Evolutionary conservation across 1,140 invertebrate genomes (phyloP), one percentile per base, ranked within the genome.

Genomic region (Tetraneura akinire): DNA sequence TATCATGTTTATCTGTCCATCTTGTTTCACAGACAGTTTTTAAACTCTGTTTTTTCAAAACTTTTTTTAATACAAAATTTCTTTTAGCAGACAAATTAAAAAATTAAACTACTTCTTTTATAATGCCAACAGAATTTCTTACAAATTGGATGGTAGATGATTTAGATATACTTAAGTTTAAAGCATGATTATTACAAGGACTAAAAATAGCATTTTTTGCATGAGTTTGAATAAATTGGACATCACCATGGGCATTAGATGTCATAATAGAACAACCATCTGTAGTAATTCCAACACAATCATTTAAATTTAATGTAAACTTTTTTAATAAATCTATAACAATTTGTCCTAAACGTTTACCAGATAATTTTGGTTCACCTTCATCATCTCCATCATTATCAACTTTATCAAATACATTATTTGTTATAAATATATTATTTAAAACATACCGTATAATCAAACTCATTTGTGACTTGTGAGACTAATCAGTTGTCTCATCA

Each of bases 201-300:
- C 55, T 57, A 16, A 29, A 32, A 14, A 62, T 14, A 29, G 57
- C 57, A 32, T 62, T 62, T 62, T 62, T 62, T 62, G 57, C 26
- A 14, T 5, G 26, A 16, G 16, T 16, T 32, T 62, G 57, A 32
- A 62, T 1, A 26, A 29, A 29, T 62, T 32, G 26, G 14, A 62
- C 57, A 4, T 23, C 57, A 62, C 57, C 26, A 29, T 62, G 26
- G 57, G n/a, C 26, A 29, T 13, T 62, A 29, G 57, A 62, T 18
- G 29, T 26, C 57, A 62, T 62, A 62, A 62, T 14, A 29, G 26
- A 14, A 62, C 57, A 60, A 13, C 26, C 26, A 32, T 62, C 57
- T 29, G 26, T 62, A 62, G 57, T 26, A 18, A 62, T 62, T 21
- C 13, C 57, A 29, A 62, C 18, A 29, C 57, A 62, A 62, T 62